These are phyloP conservation scores for Arnoldichthys spilopterus DNA, from an alignment of 2,797 vertebrate genomes.

Conservation along the genomic window DNA sequence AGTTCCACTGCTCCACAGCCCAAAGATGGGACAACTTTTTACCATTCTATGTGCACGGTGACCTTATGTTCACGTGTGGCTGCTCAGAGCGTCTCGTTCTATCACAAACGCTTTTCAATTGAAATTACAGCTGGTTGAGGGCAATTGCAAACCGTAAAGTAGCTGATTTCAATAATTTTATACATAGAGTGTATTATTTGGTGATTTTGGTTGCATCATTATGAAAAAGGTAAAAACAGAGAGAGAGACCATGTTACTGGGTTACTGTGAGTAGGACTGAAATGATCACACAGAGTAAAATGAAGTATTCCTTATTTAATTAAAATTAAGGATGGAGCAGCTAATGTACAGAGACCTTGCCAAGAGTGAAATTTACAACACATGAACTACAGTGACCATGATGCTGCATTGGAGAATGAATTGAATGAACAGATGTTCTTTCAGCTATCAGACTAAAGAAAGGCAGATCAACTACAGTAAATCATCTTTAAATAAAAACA, in stretches of 20 bases:
- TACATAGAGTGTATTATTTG: too few relatives aligned
- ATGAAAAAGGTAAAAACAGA: neutral
- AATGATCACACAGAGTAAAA: constrained; percentile 2
- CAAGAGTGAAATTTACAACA: constrained; percentile 40
- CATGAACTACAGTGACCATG: neutral
- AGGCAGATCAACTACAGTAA: neutral
- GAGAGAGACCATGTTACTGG: too few relatives aligned
- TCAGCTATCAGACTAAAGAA: neutral
- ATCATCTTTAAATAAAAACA: neutral
- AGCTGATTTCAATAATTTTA: too few relatives aligned
- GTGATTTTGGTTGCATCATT: neutral
- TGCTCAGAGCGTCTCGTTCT: too few relatives aligned
- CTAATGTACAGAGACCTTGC: constrained; percentile 62
- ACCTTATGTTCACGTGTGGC: too few relatives aligned
- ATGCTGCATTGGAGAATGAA: neutral
- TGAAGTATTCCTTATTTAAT: constrained; percentile 56
- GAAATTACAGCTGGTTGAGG: too few relatives aligned
- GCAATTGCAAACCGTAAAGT: too few relatives aligned
- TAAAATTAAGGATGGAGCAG: constrained; percentile 58
- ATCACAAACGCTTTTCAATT: too few relatives aligned
- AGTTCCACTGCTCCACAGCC: too few relatives aligned
- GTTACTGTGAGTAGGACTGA: neutral
- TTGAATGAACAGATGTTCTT: neutral
- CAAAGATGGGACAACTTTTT: too few relatives aligned
- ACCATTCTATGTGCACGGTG: too few relatives aligned